phyloP scores from a whole-genome alignment of 2,113 vertebrate genomes.

The Gadus macrocephalus region DNA sequence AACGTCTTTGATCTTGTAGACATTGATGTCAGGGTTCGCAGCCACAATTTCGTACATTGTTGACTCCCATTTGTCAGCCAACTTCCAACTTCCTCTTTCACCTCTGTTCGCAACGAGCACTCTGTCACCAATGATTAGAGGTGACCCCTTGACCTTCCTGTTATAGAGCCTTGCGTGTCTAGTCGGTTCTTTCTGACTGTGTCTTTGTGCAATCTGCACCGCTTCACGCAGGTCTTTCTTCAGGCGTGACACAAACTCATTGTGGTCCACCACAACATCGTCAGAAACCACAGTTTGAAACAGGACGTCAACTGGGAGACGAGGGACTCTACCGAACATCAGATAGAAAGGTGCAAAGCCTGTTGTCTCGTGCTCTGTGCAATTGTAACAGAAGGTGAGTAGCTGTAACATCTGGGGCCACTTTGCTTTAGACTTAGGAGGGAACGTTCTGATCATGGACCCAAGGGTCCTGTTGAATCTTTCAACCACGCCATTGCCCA shows the following conservation, averaged over 20 bases:
- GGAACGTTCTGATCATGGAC: too few relatives aligned
- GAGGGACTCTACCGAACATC: slow-evolving; percentile 22
- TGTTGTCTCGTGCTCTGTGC: too few relatives aligned
- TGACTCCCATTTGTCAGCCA: not conserved
- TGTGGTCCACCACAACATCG: slow-evolving; percentile 3
- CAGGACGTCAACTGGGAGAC: slow-evolving; percentile 16
- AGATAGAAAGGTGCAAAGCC: not conserved
- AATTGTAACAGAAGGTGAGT: too few relatives aligned
- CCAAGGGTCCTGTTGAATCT: too few relatives aligned
- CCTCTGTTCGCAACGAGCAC: not conserved
- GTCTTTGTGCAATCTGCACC: too few relatives aligned
- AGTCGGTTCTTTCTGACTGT: not conserved
- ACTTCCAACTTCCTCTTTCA: not conserved
- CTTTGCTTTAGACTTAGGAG: too few relatives aligned
- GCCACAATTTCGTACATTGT: not conserved
- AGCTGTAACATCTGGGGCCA: too few relatives aligned
- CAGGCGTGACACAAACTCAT: not conserved
- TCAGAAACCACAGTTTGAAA: slow-evolving; percentile 3
- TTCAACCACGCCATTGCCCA: too few relatives aligned
- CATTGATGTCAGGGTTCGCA: not conserved
- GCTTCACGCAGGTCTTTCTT: not conserved
- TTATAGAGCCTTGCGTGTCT: too few relatives aligned
- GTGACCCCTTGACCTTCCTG: not conserved
- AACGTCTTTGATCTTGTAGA: not conserved
- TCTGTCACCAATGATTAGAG: not conserved